A percentile compares a stretch with the other conserved stretches of the same genome.
Evolutionary conservation across 2,888 invertebrate genomes (phyloP).

Genomic region (Himalopsyche japonica): DNA sequence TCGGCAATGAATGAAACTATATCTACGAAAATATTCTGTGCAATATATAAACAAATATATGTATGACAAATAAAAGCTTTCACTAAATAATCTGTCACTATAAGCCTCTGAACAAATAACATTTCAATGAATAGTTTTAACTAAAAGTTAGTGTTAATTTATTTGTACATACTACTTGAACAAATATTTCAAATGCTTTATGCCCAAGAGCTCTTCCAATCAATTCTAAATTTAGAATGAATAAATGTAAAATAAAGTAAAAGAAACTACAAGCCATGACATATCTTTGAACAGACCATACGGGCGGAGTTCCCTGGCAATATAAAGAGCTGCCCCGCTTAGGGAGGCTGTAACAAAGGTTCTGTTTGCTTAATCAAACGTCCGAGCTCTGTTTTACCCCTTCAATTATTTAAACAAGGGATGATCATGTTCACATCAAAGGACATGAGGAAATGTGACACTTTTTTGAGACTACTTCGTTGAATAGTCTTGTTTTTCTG

Average conservation of each 20-base stretch:
- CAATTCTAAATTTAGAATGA: neutral
- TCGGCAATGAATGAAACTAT: too few species aligned
- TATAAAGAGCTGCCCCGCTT: neutral
- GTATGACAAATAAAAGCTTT: too few species aligned
- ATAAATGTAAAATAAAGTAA: neutral
- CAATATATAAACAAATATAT: too few species aligned
- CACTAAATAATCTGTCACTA: too few species aligned
- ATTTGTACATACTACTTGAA: too few species aligned
- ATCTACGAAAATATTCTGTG: too few species aligned
- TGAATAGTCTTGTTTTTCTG: neutral
- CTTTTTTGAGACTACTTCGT: neutral
- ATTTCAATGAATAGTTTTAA: too few species aligned
- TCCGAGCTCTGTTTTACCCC: neutral
- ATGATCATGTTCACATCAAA: neutral
- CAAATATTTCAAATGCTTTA: neutral
- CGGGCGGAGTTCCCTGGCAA: neutral
- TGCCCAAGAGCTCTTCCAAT: neutral
- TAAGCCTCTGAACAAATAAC: too few species aligned
- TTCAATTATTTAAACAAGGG: slow-evolving; percentile 7
- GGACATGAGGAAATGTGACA: neutral
- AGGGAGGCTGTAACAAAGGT: neutral
- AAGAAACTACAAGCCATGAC: neutral
- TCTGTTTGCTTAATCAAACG: slow-evolving; percentile 5
- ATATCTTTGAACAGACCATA: neutral
- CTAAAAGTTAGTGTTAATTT: too few species aligned